A percentile compares a stretch with the other conserved stretches of the same genome.
phyloP scores from a whole-genome alignment of 2,888 invertebrate genomes.

The Ophion ventricosus region DNA sequence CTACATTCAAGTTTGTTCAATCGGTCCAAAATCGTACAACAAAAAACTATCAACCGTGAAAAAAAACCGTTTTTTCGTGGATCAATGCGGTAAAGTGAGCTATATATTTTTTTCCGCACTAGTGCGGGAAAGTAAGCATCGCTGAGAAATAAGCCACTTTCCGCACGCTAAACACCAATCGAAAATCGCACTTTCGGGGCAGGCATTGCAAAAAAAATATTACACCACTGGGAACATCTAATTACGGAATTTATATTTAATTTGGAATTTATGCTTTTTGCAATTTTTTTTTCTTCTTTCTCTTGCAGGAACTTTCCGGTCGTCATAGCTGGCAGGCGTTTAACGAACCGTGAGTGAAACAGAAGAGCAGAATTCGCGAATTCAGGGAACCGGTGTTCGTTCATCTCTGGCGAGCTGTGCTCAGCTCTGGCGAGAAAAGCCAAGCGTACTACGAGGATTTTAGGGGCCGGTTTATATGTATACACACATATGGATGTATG shows the following conservation, averaged over 20 bases:
- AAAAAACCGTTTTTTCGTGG: too few relatives aligned
- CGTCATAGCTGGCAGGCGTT: slow-evolving; percentile 9
- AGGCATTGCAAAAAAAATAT: too few relatives aligned
- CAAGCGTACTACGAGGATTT: slow-evolving; percentile 21
- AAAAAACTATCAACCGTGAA: too few relatives aligned
- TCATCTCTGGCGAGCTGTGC: background rate
- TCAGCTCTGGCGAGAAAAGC: slow-evolving; percentile 30
- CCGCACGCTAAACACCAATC: too few relatives aligned
- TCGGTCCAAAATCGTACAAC: too few relatives aligned
- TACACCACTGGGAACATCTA: too few relatives aligned
- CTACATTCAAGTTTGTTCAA: too few relatives aligned
- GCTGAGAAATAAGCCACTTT: too few relatives aligned
- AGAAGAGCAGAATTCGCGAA: slow-evolving; percentile 35
- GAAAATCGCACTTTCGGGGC: too few relatives aligned
- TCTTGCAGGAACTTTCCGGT: background rate
- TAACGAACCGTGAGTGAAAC: slow-evolving; percentile 18
- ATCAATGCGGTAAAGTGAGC: too few relatives aligned
- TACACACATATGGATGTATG: slow-evolving; percentile 15
- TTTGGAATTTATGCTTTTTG: background rate
- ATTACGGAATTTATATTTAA: background rate
- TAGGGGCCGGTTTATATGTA: slow-evolving; percentile 12
- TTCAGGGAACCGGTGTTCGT: background rate
- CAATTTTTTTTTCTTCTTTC: background rate
- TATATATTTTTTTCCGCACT: too few relatives aligned
- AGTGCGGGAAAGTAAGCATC: too few relatives aligned